Percentiles rank a stretch among this genome's conserved stretches.
Conservation (phyloP, 2,797 vertebrate genomes). For the Phyllotis vaccarum region DNA sequence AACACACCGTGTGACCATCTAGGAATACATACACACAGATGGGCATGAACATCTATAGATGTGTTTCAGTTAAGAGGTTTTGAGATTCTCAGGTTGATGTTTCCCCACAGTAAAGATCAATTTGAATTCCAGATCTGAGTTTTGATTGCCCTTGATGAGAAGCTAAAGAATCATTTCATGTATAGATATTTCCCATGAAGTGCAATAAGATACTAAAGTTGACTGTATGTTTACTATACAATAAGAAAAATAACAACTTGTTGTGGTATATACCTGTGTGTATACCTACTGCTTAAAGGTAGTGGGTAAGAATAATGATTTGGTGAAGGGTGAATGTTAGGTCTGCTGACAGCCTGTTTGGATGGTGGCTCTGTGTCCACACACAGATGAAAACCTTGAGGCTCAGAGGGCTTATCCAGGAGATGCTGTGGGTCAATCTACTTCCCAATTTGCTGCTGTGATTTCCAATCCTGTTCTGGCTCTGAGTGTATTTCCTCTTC, state of each 20-base stretch:
- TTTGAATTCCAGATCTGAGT: background rate
- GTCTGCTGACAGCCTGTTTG: background rate
- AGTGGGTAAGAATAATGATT: background rate
- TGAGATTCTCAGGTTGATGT: background rate
- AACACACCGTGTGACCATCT: background rate
- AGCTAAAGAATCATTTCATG: background rate
- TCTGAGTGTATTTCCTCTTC: background rate
- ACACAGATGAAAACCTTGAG: background rate
- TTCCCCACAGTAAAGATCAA: background rate
- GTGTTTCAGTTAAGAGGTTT: background rate
- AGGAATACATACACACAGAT: background rate
- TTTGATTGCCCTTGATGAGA: background rate
- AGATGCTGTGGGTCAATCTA: background rate
- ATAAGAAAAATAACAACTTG: background rate
- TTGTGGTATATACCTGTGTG: background rate
- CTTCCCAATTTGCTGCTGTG: background rate
- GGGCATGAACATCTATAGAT: no score
- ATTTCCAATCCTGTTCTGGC: background rate
- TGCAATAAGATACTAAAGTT: conserved; percentile 1
- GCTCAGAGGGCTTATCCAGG: background rate
- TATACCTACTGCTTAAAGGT: background rate
- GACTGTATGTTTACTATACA: background rate
- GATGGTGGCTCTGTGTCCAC: background rate
- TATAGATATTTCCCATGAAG: background rate
- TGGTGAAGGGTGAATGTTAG: background rate